These are phyloP conservation scores for Pararge aegeria DNA, from an alignment of 1,140 invertebrate genomes.

Conservation along the genomic window DNA sequence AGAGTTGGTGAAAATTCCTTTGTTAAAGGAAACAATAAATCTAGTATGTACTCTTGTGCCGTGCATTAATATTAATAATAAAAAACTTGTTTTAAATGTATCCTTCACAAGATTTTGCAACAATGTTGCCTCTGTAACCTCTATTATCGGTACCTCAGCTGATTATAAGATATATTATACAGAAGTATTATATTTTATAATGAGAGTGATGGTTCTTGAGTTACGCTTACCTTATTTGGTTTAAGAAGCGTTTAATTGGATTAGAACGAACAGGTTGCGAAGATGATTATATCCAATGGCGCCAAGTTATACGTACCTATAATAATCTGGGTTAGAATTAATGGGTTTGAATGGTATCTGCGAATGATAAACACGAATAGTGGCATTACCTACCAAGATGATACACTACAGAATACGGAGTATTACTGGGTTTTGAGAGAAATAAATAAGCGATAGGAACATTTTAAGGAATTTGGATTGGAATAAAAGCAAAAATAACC, in stretches of 20 bases:
- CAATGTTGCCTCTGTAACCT: conserved; percentile 22
- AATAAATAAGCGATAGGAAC: too few relatives aligned
- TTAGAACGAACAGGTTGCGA: background rate
- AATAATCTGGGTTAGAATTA: too few relatives aligned
- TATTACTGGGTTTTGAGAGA: too few relatives aligned
- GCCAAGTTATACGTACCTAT: too few relatives aligned
- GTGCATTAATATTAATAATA: conserved; percentile 31
- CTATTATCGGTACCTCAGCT: background rate
- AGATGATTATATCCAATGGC: background rate
- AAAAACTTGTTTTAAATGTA: conserved; percentile 27
- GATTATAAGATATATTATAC: background rate
- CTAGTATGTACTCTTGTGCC: conserved; percentile 8
- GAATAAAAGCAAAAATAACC: too few relatives aligned
- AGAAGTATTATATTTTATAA: background rate
- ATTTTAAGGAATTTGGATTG: too few relatives aligned
- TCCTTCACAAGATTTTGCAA: conserved; percentile 28
- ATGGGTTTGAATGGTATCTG: too few relatives aligned
- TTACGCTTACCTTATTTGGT: conserved; percentile 4
- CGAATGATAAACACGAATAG: too few relatives aligned
- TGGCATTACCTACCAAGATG: too few relatives aligned
- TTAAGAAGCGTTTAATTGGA: background rate
- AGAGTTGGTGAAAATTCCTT: too few relatives aligned
- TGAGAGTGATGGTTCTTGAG: background rate
- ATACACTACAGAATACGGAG: too few relatives aligned
- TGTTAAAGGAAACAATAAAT: conserved; percentile 10